Evolutionary conservation across 2,113 vertebrate genomes (phyloP).

Genomic region (Eubucco bourcierii): DNA sequence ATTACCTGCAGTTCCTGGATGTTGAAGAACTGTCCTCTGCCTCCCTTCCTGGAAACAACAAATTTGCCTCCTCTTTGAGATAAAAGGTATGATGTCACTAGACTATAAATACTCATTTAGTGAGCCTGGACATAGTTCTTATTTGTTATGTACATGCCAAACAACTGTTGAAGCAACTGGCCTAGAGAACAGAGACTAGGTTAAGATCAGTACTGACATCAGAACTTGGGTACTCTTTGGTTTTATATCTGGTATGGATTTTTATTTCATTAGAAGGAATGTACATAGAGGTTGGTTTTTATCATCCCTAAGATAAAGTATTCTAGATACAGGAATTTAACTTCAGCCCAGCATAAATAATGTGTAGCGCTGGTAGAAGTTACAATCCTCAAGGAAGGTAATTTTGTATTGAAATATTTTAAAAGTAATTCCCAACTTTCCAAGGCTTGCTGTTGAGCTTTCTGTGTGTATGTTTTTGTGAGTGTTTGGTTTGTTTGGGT

Average conservation of each 20-base stretch:
- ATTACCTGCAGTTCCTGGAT: not conserved
- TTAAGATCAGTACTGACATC: not conserved
- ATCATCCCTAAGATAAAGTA: not conserved
- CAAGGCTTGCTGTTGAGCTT: not conserved
- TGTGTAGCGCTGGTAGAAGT: not conserved
- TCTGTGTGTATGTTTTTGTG: not conserved
- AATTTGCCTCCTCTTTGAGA: not conserved
- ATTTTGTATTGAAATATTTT: not conserved
- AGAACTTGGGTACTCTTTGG: not conserved
- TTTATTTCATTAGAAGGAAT: not conserved
- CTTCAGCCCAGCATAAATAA: not conserved
- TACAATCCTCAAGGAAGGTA: not conserved
- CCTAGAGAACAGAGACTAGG: not conserved
- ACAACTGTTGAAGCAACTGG: not conserved
- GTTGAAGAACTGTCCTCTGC: not conserved
- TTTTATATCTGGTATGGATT: not conserved
- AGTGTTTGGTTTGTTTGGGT: not conserved
- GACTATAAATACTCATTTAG: not conserved
- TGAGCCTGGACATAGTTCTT: not conserved
- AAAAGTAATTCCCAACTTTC: not conserved
- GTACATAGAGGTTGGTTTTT: not conserved
- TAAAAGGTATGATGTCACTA: not conserved
- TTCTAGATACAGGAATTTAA: not conserved
- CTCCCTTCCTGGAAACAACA: not conserved
- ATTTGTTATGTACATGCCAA: not conserved